Evolutionary conservation across 92 coral and sea anemone species (phyloP), one percentile per base, ranked within the genome.

Genomic region (Palythoa grandiflora): DNA sequence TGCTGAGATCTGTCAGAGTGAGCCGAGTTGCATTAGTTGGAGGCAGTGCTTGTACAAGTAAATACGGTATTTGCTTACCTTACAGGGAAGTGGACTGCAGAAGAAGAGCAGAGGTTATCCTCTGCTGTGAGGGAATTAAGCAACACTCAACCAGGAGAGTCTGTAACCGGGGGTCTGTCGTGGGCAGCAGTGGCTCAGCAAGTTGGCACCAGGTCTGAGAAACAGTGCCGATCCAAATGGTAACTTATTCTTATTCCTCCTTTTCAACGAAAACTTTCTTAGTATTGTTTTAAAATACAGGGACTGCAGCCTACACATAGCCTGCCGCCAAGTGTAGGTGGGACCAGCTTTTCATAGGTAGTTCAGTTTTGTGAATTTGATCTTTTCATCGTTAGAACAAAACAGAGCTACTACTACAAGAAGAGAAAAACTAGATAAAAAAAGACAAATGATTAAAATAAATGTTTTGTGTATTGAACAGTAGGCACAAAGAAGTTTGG

Each of bases 201-300:
- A 68, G 99, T 97, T 10, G 94, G 96, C 39, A 95, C 96, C 59
- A 84, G 99, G 88, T 97, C 99, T 54, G 99, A 97, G 83, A 97
- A 97, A 85, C 99, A 97, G 83, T 97, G 99, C 71, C 90, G 99
- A n/a, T 97, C 99, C 11, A 97, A 97, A 92, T 97, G 99, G 98
- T 96, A 86, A 87, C 85, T 36, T 38, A 80, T 19, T 4, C 2
- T 55, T 40, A 12, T 16, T 73, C 28, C 28, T 28, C 28, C 28
- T 28, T 28, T 28, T 28, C 28, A 28, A 28, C 28, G 28, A 28
- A 65, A 16, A 4, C 38, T n/a, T 48, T n/a, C 52, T 9, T 72
- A 37, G 17, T 37, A 13, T 20, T 20, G 38, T 20, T 7, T 21
- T 9, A 68, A 3, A 28, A 28, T 28, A 28, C 28, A 28, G 28